A percentile compares a stretch with the other conserved stretches of the same genome.
phyloP scores from a whole-genome alignment of 2,113 vertebrate species.

The Xiphophorus maculatus region DNA sequence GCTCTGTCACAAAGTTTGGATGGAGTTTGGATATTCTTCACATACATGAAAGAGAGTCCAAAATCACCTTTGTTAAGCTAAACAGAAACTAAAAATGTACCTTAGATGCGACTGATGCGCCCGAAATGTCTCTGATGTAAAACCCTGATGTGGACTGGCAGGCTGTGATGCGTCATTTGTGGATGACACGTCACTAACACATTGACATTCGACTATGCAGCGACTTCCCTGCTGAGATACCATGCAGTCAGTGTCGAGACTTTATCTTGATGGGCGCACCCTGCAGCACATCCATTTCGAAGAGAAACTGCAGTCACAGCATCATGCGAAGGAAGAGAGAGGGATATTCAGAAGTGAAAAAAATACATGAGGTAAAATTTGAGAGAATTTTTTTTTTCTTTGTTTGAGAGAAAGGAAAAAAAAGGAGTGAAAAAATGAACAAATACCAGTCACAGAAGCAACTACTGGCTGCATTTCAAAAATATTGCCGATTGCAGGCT shows the following conservation, averaged over 20 bases:
- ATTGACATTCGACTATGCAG: neutral
- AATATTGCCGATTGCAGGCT: neutral
- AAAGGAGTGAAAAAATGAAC: too few species aligned
- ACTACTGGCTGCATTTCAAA: too few species aligned
- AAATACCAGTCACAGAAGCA: too few species aligned
- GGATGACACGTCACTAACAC: neutral
- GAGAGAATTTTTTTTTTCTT: too few species aligned
- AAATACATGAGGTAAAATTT: too few species aligned
- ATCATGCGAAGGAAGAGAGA: too few species aligned
- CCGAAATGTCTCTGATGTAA: neutral
- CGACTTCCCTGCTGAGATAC: neutral
- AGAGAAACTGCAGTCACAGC: too few species aligned
- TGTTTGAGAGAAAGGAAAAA: too few species aligned
- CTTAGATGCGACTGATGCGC: neutral
- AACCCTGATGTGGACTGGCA: neutral
- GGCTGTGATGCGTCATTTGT: neutral
- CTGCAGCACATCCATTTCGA: too few species aligned
- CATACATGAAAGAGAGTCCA: neutral
- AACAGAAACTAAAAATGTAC: neutral
- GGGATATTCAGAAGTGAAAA: too few species aligned
- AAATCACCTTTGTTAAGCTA: neutral
- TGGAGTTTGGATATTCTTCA: neutral
- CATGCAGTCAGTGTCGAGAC: too few species aligned
- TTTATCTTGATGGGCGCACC: too few species aligned
- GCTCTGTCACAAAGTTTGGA: neutral